These are phyloP conservation scores for Masnerella sp. DNA, from an alignment of 2,888 invertebrate species.

Conservation along the genomic window DNA sequence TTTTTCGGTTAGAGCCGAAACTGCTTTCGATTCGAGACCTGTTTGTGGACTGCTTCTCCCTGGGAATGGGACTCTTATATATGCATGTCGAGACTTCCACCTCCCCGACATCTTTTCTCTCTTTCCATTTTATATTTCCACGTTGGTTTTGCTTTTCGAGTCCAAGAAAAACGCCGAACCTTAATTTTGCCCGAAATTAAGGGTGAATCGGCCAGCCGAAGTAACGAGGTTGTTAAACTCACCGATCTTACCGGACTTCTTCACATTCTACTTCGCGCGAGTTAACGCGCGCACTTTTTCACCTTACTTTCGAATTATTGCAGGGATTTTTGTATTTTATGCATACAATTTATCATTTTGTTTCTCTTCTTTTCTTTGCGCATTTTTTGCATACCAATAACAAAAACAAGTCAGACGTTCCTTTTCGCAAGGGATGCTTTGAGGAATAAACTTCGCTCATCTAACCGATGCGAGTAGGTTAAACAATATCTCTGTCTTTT, in stretches of 20 bases:
- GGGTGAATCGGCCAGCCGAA: conserved; percentile 49
- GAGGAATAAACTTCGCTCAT: too few relatives aligned
- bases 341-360: too few relatives aligned
- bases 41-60: conserved; percentile 61
- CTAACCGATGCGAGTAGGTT: too few relatives aligned
- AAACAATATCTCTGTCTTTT: too few relatives aligned
- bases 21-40: conserved; percentile 62
- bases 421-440: too few relatives aligned
- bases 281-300: conserved; percentile 16
- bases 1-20: conserved; percentile 61
- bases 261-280: conserved; percentile 37
- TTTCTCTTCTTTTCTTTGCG: too few relatives aligned
- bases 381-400: too few relatives aligned
- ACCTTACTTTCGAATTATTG: conserved; percentile 25
- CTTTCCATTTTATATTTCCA: conserved; percentile 59
- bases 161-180: conserved; percentile 31
- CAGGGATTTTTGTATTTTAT: conserved; percentile 12
- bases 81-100: conserved; percentile 57
- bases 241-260: conserved; percentile 49
- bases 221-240: conserved; percentile 56
- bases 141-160: conserved; percentile 57
- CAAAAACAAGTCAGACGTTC: too few relatives aligned
- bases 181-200: conserved; percentile 50
- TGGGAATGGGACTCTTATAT: conserved; percentile 60
- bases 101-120: conserved; percentile 59